Conservation (phyloP, 2,888 invertebrate species). For the Saturnia pavonia region DNA sequence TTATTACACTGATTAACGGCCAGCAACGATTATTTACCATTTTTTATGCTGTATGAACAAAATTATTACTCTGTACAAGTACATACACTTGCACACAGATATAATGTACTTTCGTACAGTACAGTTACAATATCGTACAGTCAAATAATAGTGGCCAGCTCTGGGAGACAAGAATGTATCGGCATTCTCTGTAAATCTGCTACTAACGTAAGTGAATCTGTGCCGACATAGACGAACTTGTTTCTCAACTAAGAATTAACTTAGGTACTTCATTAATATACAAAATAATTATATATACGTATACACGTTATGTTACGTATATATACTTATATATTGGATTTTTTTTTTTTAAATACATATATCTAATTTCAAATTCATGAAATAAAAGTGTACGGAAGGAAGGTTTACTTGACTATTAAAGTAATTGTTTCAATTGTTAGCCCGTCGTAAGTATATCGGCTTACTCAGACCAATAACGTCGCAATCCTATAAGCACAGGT, state of each 20-base stretch:
- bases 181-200: background rate
- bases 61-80: background rate
- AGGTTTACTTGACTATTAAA: background rate
- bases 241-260: background rate
- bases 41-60: background rate
- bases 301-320: background rate
- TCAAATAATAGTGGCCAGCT: too few relatives aligned
- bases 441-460: background rate
- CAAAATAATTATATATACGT: background rate
- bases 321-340: background rate
- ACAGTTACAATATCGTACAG: too few relatives aligned
- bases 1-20: background rate
- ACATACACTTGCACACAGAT: background rate
- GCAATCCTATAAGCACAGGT: constrained; percentile 22
- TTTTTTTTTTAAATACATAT: background rate
- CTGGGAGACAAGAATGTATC: too few relatives aligned
- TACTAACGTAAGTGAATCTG: too few relatives aligned
- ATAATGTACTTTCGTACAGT: too few relatives aligned
- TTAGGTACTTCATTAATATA: background rate
- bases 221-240: too few relatives aligned
- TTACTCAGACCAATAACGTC: background rate
- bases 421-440: background rate
- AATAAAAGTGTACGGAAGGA: background rate
- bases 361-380: background rate
- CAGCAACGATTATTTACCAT: background rate